Conservation (phyloP, 2,888 invertebrate species). For the Tipula confusa region DNA sequence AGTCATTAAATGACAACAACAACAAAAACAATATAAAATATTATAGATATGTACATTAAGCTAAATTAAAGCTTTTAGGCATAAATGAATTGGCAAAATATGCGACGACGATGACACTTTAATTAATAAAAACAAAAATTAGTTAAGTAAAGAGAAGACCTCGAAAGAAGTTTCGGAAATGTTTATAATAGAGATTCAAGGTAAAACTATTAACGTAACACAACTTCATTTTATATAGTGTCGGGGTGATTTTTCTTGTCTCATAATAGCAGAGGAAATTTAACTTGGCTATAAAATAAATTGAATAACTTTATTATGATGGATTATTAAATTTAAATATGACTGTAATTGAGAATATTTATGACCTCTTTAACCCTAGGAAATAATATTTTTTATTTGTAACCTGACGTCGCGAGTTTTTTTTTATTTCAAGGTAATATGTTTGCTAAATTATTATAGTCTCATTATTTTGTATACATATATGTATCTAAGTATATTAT, state of each 20-base stretch:
- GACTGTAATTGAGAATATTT: neutral
- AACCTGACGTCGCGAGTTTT: neutral
- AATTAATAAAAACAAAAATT: neutral
- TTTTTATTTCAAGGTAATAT: neutral
- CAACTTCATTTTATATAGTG: neutral
- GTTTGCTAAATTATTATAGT: neutral
- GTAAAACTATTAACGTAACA: neutral
- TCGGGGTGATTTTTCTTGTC: neutral
- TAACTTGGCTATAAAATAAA: neutral
- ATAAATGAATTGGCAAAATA: neutral
- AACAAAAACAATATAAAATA: too few species aligned
- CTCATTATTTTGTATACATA: neutral
- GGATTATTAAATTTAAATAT: neutral
- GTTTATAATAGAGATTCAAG: neutral
- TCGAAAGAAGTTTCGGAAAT: neutral
- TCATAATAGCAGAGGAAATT: neutral
- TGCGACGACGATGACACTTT: neutral
- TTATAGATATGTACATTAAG: too few species aligned
- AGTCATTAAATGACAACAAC: too few species aligned
- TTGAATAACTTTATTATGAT: neutral
- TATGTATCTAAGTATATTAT: neutral
- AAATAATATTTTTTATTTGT: neutral
- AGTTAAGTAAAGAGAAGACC: neutral
- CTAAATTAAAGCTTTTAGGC: neutral
- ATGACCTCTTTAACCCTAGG: slow-evolving; percentile 1